Percentiles rank a stretch among this genome's conserved stretches.
Evolutionary conservation across 2,797 vertebrate genomes (phyloP).

Genomic region (Spinibarbus caldwelli): DNA sequence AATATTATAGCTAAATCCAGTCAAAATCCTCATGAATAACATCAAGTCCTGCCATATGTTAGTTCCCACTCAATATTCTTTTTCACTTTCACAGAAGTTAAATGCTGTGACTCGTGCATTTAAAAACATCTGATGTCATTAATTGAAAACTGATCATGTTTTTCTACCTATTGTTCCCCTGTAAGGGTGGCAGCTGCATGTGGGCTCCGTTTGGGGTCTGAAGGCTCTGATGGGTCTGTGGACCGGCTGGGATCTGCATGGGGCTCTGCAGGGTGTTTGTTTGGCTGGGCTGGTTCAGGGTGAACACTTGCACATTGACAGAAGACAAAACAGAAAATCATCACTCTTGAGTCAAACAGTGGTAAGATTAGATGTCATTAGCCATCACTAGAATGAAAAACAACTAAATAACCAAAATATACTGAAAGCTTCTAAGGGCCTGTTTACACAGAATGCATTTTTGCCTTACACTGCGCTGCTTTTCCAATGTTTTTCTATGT

Average conservation of each 20-base stretch:
- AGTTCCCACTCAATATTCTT: neutral
- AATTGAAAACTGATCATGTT: neutral
- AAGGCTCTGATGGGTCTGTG: slow-evolving; percentile 57
- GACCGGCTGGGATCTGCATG: slow-evolving; percentile 69
- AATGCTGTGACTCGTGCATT: neutral
- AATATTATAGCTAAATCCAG: no score
- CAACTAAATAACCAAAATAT: neutral
- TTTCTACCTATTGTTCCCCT: slow-evolving; percentile 45
- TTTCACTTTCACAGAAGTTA: neutral
- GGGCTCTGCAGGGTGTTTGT: slow-evolving; percentile 69
- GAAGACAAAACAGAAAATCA: slow-evolving; percentile 48
- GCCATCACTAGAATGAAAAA: neutral
- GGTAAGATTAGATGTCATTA: neutral
- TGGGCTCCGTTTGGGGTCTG: slow-evolving; percentile 69
- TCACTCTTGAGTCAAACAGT: neutral
- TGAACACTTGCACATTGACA: slow-evolving; percentile 74
- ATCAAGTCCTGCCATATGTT: no score
- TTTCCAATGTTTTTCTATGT: neutral
- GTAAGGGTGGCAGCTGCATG: slow-evolving; percentile 66
- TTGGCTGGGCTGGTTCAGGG: slow-evolving; percentile 75
- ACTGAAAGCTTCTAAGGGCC: neutral
- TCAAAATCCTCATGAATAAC: no score
- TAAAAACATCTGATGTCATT: neutral
- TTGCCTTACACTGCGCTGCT: neutral
- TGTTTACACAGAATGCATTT: neutral